These are phyloP conservation scores for Tinamus guttatus DNA, from an alignment of 2,113 vertebrate genomes.

Conservation along the genomic window DNA sequence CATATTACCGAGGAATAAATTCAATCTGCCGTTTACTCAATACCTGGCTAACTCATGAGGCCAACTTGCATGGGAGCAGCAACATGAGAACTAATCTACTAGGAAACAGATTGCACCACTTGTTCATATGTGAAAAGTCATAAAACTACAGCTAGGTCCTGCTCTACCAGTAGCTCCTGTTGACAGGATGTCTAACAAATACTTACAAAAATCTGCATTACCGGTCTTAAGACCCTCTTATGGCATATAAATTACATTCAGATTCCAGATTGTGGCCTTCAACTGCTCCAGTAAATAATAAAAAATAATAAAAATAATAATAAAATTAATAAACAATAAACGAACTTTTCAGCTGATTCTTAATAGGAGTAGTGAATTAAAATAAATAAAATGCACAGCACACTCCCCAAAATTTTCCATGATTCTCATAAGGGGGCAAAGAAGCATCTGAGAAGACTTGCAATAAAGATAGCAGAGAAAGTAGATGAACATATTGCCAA, in stretches of 20 bases:
- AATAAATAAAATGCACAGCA: background rate
- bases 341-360: background rate
- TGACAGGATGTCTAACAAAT: accelerated
- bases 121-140: background rate
- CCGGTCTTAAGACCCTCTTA: background rate
- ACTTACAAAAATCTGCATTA: background rate
- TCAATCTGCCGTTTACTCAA: background rate
- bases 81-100: background rate
- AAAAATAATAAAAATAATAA: no score
- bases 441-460: background rate
- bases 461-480: background rate
- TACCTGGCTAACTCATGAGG: background rate
- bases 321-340: no score
- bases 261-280: background rate
- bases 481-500: background rate
- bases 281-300: background rate
- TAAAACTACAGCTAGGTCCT: background rate
- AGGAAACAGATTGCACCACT: background rate
- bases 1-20: background rate
- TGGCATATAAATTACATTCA: background rate
- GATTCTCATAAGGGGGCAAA: background rate
- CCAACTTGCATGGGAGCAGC: background rate
- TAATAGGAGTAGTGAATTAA: background rate
- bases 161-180: background rate
- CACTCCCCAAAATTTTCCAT: background rate